Evolutionary conservation across 2,888 invertebrate genomes (phyloP), one percentile per base, ranked within the genome.

Genomic region (Heliconius aoede): DNA sequence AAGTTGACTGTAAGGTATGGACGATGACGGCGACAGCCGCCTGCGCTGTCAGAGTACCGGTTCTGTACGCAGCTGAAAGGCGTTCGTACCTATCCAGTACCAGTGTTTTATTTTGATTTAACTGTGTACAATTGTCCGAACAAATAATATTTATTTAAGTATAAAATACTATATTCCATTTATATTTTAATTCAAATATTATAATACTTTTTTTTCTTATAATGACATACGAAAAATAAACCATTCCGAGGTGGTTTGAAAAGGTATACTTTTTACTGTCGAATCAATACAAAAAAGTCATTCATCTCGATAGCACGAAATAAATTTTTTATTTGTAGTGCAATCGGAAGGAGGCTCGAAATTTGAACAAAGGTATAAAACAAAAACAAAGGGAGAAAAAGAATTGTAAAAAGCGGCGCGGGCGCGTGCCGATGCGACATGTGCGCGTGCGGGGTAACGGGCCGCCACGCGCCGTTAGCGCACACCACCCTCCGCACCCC

Each of bases 401-500:
- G 87, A 84, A 85, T 83, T 82, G 86, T 89, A 93, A 93, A 93
- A 93, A 92, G 90, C 82, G 82, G 88, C 86, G 87, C 87, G 88
- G 89, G 91, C 94, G 94, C 94, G 94, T 93, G 94, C 93, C 93
- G 86, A 80, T 84, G 92, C 93, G 92, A 92, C 94, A 93, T 93
- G 94, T 93, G 94, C 93, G 90, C 93, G 92, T 89, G 90, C 87
- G 86, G 88, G 89, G 76, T 83, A 84, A 84, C 84, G 84, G 92
- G 92, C 81, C 82, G 87, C 85, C 90, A 89, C 90, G 87, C 86
- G 88, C 91, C 91, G 92, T 91, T 92, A 91, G 73, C 75, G 78
- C 74, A 73, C 72, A 73, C 72, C 62, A 65, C 73, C 76, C 69
- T 64, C 78, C n/a, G 55, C 64, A 62, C 77, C 71, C 65, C 76